phyloP scores from a whole-genome alignment of 1,140 invertebrate genomes.

The Elymnias hypermnestra region DNA sequence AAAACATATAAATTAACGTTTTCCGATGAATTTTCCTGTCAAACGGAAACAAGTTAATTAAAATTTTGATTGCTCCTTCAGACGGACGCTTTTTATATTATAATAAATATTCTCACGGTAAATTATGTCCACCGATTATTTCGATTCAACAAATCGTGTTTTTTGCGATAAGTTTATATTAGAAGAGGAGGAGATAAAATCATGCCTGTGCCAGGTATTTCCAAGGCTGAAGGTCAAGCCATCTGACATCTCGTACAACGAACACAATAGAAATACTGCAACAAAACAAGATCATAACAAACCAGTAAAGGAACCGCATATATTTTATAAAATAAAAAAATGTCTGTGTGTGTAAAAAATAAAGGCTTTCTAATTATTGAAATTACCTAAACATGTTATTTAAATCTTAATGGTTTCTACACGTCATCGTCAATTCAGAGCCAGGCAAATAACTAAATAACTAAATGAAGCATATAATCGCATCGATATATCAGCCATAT shows the following conservation, averaged over 20 bases:
- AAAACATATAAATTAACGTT: too few species aligned
- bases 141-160: slow-evolving; percentile 4
- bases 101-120: slow-evolving; percentile 1
- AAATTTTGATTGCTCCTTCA: background rate
- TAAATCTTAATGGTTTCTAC: too few species aligned
- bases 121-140: slow-evolving; percentile 1
- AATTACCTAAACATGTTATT: too few species aligned
- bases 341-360: too few species aligned
- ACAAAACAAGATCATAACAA: background rate
- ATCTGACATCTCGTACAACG: slow-evolving; percentile 2
- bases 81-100: background rate
- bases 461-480: too few species aligned
- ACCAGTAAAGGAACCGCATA: too few species aligned
- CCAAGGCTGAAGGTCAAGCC: slow-evolving; percentile 26
- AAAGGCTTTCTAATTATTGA: too few species aligned
- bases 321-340: too few species aligned
- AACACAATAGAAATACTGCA: slow-evolving; percentile 3
- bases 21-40: background rate
- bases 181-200: slow-evolving; percentile 19
- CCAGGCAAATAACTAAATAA: too few species aligned
- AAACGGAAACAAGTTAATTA: background rate
- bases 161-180: slow-evolving; percentile 16
- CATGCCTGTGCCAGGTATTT: slow-evolving; percentile 24
- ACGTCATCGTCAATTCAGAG: too few species aligned
- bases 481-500: too few species aligned